phyloP scores from a whole-genome alignment of 23 tunicate genomes.

The Halocynthia roretzi region DNA sequence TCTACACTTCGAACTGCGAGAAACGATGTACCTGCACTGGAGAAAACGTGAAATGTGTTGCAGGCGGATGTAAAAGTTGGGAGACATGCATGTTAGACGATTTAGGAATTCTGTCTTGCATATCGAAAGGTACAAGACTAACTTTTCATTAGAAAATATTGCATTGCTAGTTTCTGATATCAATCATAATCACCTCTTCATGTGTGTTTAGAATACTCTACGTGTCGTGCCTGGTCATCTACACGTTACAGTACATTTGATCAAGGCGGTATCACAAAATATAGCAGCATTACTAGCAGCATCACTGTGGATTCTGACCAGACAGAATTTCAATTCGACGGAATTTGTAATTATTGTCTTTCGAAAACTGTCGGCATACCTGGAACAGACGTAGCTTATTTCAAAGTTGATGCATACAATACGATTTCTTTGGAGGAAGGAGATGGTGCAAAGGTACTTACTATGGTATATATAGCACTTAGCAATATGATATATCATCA shows the following conservation, averaged over 20 bases:
- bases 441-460: neutral
- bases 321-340: conserved; percentile 22
- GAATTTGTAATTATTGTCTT: conserved; percentile 40
- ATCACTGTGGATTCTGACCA: neutral
- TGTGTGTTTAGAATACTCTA: neutral
- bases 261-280: neutral
- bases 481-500: too few relatives aligned
- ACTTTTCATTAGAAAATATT: neutral
- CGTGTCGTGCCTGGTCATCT: conserved; percentile 40
- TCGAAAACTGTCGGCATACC: neutral
- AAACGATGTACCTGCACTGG: conserved; percentile 30
- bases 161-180: neutral
- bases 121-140: conserved; percentile 14
- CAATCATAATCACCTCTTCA: neutral
- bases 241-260: conserved; percentile 27
- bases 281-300: neutral
- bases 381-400: conserved; percentile 15
- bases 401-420: conserved; percentile 25
- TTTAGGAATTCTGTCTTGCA: conserved; percentile 30
- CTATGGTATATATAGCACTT: too few relatives aligned
- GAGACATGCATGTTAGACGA: conserved; percentile 23
- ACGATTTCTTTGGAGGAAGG: conserved; percentile 12
- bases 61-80: conserved; percentile 6
- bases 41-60: conserved; percentile 22
- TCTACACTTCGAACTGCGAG: conserved; percentile 25